phyloP scores from a whole-genome alignment of 2,888 invertebrate genomes.

The Schizaphis graminum region DNA sequence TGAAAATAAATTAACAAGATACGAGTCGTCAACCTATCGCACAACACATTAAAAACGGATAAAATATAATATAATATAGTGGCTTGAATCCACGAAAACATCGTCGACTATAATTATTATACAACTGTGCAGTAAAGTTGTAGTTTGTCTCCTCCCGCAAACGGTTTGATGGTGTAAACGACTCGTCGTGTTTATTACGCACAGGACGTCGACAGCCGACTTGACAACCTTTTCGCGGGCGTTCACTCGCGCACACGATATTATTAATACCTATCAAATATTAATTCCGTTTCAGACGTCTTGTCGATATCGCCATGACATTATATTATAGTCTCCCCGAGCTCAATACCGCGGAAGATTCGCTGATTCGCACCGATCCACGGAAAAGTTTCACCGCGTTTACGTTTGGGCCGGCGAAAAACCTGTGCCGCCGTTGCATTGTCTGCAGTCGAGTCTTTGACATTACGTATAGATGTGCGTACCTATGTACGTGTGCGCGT shows the following conservation, averaged over 20 bases:
- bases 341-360: not conserved
- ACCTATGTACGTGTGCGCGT: too few species aligned
- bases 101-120: not conserved
- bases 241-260: not conserved
- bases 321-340: too few species aligned
- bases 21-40: not conserved
- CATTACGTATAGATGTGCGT: not conserved
- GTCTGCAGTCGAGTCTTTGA: conserved; percentile 33
- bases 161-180: not conserved
- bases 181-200: not conserved
- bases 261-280: too few species aligned
- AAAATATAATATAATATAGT: not conserved
- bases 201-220: not conserved
- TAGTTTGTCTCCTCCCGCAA: not conserved
- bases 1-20: not conserved
- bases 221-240: not conserved
- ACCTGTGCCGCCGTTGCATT: conserved; percentile 4
- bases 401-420: not conserved
- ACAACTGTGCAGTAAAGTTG: not conserved
- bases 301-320: too few species aligned
- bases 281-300: not conserved
- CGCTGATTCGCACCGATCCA: not conserved
- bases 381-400: not conserved
- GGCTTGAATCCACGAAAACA: not conserved
- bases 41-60: not conserved